Evolutionary conservation across 1,140 invertebrate genomes (phyloP), one percentile per base, ranked within the genome.

Genomic region (Pogonus chalceus): DNA sequence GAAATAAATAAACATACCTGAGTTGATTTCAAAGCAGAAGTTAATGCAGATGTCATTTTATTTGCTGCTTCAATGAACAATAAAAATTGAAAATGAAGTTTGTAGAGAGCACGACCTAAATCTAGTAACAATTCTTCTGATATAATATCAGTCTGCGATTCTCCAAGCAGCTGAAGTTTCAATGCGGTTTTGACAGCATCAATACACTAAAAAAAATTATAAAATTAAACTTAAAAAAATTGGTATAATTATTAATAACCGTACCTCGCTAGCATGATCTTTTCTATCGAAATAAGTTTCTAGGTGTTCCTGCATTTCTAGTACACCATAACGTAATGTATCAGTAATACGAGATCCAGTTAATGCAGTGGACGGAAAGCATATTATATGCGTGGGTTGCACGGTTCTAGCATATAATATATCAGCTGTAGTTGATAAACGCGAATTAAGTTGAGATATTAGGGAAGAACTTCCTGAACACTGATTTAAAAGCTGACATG

Each of bases 221-320:
- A 55, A 18, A 24, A 48, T 23, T 18, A 39, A 46, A 37, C 55
- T 52, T 20, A 43, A 49, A 31, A 51, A 56, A 49, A 35, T 31
- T 46, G 23, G 23, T 43, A 56, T 7, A 31, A 31, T 7, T 4
- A 31, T 7, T 35, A 56, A 23, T 20, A 55, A 48, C 61, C 63
- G 65, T 67, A 95, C 92, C 81, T 95, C 89, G 24, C 88, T 77
- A 1, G 88, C 85, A 62, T 93, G 90, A 66, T 96, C 92, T 59
- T 89, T 87, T 54, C 89, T 84, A 70, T 96, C 92, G 56, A 92
- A 82, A 65, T 92, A 96, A 0, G 91, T 96, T 67, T 97, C 93
- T 58, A 94, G 79, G 72, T 96, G 93, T 68, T 97, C 93, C 61
- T 93, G 89, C 35, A 97, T 83, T 67, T 96, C 92, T n/a, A 98